phyloP scores from a whole-genome alignment of 2,888 invertebrate genomes.

The Osmoderma eremita region DNA sequence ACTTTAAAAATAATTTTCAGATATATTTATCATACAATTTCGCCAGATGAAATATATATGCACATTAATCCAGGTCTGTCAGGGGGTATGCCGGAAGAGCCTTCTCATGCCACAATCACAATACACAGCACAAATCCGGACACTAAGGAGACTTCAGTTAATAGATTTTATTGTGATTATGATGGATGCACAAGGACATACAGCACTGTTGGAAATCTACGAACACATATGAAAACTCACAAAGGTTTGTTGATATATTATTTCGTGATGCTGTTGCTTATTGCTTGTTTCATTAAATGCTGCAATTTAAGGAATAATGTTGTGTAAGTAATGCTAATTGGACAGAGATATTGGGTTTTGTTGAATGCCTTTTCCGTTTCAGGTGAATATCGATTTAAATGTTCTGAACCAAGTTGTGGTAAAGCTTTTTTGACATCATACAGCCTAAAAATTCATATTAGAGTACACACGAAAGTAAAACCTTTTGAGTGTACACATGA shows the following conservation, averaged over 20 bases:
- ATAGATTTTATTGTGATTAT: constrained; percentile 87
- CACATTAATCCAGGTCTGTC: constrained; percentile 75
- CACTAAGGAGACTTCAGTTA: constrained; percentile 68
- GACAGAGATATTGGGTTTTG: neutral
- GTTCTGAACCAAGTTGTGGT: constrained; percentile 85
- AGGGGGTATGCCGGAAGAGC: constrained; percentile 72
- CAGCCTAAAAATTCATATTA: constrained; percentile 92
- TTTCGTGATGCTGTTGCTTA: constrained; percentile 32
- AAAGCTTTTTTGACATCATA: constrained; percentile 96
- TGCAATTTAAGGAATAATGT: constrained; percentile 17
- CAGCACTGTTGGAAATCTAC: constrained; percentile 92
- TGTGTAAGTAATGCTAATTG: constrained; percentile 18
- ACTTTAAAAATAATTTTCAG: constrained; percentile 61
- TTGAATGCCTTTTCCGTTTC: constrained; percentile 55
- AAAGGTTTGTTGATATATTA: constrained; percentile 73
- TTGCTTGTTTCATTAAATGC: constrained; percentile 38
- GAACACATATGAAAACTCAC: constrained; percentile 96
- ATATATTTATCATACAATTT: constrained; percentile 75
- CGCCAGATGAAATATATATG: constrained; percentile 76
- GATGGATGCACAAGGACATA: constrained; percentile 89
- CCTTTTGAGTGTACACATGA: constrained; percentile 87
- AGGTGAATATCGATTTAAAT: constrained; percentile 96
- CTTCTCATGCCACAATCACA: constrained; percentile 75
- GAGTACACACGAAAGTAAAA: constrained; percentile 93
- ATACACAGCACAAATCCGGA: constrained; percentile 72